Percentiles rank a stretch among this genome's conserved stretches.
Conservation (phyloP, 2,113 vertebrate genomes). For the Phylloscopus trochilus region DNA sequence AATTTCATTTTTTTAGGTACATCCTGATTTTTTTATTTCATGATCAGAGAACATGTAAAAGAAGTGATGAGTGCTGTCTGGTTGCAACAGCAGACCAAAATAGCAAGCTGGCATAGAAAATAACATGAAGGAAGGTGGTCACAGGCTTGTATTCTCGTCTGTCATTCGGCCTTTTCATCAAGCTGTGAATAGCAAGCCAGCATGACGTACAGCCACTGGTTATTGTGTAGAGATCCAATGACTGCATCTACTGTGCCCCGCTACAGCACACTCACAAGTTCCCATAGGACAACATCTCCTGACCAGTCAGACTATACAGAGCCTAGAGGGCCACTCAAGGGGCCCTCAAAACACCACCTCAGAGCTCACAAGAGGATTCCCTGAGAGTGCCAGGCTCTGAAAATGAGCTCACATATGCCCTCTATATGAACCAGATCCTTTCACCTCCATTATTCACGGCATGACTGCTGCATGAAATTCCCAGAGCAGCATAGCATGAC, state of each 20-base stretch:
- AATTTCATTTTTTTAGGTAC: not conserved
- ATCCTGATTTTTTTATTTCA: not conserved
- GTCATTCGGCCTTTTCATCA: slow-evolving; percentile 15
- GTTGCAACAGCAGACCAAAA: not conserved
- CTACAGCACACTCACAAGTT: not conserved
- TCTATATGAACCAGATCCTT: not conserved
- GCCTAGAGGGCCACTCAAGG: not conserved
- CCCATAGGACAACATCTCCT: not conserved
- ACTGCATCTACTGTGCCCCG: not conserved
- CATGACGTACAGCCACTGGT: not conserved
- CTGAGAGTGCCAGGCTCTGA: not conserved
- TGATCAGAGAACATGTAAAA: not conserved
- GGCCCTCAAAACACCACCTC: not conserved
- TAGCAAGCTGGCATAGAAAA: not conserved
- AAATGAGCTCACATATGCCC: not conserved
- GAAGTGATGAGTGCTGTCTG: not conserved
- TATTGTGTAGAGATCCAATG: slow-evolving; percentile 11
- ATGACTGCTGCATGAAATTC: not conserved
- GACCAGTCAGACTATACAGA: not conserved
- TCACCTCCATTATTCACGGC: not conserved
- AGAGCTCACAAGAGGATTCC: not conserved
- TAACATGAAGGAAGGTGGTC: not conserved
- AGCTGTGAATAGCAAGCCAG: slow-evolving; percentile 21
- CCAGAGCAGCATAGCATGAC: not conserved
- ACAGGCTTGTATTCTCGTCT: not conserved